A percentile compares a stretch with the other conserved stretches of the same genome.
Evolutionary conservation across 30 jellyfish, hydroid and myxozoan species (phyloP).

Genomic region (Chrysaora quinquecirrha): DNA sequence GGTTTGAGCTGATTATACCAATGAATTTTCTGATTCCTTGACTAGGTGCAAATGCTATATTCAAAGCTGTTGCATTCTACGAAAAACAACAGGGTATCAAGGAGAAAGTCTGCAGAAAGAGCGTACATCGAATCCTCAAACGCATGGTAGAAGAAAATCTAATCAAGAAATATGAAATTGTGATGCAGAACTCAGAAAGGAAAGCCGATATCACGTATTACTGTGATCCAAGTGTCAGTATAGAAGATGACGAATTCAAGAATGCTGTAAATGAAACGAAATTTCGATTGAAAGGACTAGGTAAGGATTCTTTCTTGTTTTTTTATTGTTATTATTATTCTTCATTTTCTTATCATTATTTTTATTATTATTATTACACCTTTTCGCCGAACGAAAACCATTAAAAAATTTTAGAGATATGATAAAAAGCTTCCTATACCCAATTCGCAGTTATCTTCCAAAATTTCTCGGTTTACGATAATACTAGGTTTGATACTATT

Average conservation of each 20-base stretch:
- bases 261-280: slow-evolving; percentile 46
- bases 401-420: no score
- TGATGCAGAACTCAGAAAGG: slow-evolving; percentile 16
- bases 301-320: slow-evolving; percentile 43
- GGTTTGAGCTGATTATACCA: no score
- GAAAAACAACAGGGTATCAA: slow-evolving; percentile 39
- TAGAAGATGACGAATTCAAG: slow-evolving; percentile 37
- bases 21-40: no score
- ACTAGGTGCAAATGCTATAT: slow-evolving; percentile 36
- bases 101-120: slow-evolving; percentile 55
- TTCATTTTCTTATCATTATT: background rate
- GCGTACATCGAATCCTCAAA: slow-evolving; percentile 15
- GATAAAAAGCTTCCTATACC: no score
- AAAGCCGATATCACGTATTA: slow-evolving; percentile 10
- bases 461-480: no score
- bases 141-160: slow-evolving; percentile 16
- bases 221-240: slow-evolving; percentile 46
- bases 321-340: no score
- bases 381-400: no score
- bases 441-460: no score
- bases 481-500: no score
- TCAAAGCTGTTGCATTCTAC: slow-evolving; percentile 9
- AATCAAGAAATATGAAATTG: slow-evolving; percentile 39
- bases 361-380: no score
- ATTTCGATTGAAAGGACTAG: slow-evolving; percentile 42